A percentile compares a stretch with the other conserved stretches of the same genome.
Conservation (phyloP, 35 echinoderm and acorn worm genomes). For the Hemicentrotus pulcherrimus region DNA sequence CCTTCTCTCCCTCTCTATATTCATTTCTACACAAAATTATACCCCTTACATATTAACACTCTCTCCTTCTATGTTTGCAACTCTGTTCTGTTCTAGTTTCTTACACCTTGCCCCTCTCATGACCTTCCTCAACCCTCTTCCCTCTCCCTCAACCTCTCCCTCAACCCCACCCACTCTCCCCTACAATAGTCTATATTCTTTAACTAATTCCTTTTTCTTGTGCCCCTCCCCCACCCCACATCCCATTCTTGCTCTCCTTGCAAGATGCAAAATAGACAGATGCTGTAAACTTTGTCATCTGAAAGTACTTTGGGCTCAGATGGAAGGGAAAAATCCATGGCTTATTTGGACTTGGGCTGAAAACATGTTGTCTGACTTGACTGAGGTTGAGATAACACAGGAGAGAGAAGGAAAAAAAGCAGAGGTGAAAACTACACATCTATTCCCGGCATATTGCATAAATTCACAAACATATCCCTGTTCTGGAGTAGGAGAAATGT, state of each 20-base stretch:
- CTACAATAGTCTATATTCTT: too few species aligned
- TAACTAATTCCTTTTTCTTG: not conserved
- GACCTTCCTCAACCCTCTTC: too few species aligned
- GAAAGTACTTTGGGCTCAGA: not conserved
- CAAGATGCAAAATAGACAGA: not conserved
- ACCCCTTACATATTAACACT: too few species aligned
- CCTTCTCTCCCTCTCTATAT: not conserved
- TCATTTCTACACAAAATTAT: not conserved
- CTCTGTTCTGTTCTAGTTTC: too few species aligned
- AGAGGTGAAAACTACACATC: not conserved
- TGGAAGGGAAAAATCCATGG: slow-evolving; percentile 1
- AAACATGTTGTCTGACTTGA: slow-evolving; percentile 35
- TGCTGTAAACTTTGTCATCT: not conserved
- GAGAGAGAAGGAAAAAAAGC: not conserved
- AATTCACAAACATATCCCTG: slow-evolving; percentile 54
- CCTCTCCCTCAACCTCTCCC: too few species aligned
- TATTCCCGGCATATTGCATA: slow-evolving; percentile 43
- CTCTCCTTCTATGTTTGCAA: too few species aligned
- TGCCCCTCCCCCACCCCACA: not conserved
- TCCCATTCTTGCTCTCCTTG: not conserved
- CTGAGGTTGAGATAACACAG: not conserved
- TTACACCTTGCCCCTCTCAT: too few species aligned
- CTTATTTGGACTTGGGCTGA: slow-evolving; percentile 1
- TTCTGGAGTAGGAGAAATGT: not conserved
- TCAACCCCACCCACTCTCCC: too few species aligned